Evolutionary conservation across 2,888 invertebrate species (phyloP).

Genomic region (Drosophila formosana): DNA sequence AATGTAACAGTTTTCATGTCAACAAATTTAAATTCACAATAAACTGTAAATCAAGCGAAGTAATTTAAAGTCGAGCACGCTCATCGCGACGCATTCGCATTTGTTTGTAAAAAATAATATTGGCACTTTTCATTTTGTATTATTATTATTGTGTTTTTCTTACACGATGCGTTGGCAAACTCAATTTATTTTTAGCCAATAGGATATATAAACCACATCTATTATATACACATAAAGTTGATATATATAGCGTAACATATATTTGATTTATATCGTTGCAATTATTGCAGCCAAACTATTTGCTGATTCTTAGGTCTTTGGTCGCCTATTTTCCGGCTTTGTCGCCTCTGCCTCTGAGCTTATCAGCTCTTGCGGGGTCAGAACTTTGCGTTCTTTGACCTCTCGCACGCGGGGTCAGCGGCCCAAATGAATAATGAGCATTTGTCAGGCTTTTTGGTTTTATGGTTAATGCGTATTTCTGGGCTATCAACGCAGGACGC

Average conservation of each 20-base stretch:
- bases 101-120: constrained; percentile 27
- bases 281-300: constrained; percentile 30
- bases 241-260: not conserved
- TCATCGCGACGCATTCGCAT: not conserved
- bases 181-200: constrained; percentile 55
- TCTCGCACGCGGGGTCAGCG: constrained; percentile 51
- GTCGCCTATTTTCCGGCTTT: not conserved
- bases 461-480: constrained; percentile 58
- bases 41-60: not conserved
- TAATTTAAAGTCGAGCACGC: not conserved
- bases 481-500: constrained; percentile 53
- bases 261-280: constrained; percentile 7
- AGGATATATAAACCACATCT: constrained; percentile 6
- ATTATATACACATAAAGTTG: not conserved
- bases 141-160: constrained; percentile 25
- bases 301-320: not conserved
- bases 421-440: constrained; percentile 67
- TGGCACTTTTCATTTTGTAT: constrained; percentile 36
- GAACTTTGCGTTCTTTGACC: constrained; percentile 59
- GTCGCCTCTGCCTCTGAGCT: constrained; percentile 8
- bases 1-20: not conserved
- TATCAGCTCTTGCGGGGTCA: constrained; percentile 38
- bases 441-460: constrained; percentile 65
- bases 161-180: constrained; percentile 54
- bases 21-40: not conserved